Conservation (phyloP, 2,888 invertebrate genomes). For the Hypsopygia costalis region DNA sequence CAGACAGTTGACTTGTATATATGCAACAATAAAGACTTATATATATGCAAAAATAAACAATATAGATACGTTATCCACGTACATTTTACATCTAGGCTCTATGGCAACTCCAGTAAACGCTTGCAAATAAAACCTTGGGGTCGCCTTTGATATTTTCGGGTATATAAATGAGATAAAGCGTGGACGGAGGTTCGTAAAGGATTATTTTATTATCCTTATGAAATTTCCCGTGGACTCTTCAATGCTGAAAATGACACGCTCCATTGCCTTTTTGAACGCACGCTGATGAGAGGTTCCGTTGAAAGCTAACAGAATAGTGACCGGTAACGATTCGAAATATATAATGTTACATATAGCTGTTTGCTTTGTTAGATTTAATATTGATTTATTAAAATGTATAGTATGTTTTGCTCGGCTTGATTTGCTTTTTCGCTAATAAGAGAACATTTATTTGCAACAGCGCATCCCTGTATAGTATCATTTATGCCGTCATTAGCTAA, state of each 20-base stretch:
- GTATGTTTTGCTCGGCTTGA: too few relatives aligned
- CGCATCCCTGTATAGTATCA: too few relatives aligned
- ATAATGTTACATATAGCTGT: too few relatives aligned
- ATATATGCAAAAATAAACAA: too few relatives aligned
- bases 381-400: too few relatives aligned
- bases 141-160: constrained; percentile 30
- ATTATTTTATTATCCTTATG: constrained; percentile 44
- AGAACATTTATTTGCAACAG: too few relatives aligned
- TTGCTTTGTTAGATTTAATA: too few relatives aligned
- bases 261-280: background rate
- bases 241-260: background rate
- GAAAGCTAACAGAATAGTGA: background rate
- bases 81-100: background rate
- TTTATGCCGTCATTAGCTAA: too few relatives aligned
- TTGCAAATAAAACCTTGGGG: constrained; percentile 18
- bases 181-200: constrained; percentile 23
- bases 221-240: constrained; percentile 24
- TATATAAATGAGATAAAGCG: constrained; percentile 30
- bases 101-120: background rate
- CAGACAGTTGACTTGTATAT: too few relatives aligned
- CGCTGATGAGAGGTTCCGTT: background rate
- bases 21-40: too few relatives aligned
- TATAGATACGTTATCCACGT: background rate
- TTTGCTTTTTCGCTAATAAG: too few relatives aligned
- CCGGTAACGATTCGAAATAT: background rate